A percentile compares a stretch with the other conserved stretches of the same genome.
Conservation (phyloP, 64 coral and sea anemone species). For the Cladopsammia gracilis region DNA sequence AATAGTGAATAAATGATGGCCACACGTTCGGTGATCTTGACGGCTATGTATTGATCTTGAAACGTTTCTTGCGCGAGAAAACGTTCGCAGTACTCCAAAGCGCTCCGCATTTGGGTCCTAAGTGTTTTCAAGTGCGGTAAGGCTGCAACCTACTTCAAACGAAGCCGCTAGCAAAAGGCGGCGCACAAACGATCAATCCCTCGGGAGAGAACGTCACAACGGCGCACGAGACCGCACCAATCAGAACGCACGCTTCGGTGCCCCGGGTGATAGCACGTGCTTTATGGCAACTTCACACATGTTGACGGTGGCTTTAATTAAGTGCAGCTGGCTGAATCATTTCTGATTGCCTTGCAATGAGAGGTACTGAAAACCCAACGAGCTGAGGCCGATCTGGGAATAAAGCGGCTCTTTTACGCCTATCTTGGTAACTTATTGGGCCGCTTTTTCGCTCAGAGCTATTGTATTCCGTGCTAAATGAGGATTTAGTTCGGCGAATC, state of each 20-base stretch:
- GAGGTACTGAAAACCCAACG: slow-evolving; percentile 46
- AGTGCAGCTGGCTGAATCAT: slow-evolving; percentile 85
- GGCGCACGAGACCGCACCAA: slow-evolving; percentile 88
- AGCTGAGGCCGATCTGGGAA: slow-evolving; percentile 34
- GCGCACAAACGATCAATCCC: slow-evolving; percentile 94
- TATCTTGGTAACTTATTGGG: slow-evolving; percentile 13
- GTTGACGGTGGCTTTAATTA: slow-evolving; percentile 98
- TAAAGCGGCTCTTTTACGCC: slow-evolving; percentile 45
- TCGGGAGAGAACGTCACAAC: slow-evolving; percentile 92
- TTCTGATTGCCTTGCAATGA: slow-evolving; percentile 55
- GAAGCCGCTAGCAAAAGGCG: slow-evolving; percentile 96
- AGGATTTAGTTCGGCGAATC: slow-evolving; percentile 74
- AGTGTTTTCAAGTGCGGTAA: slow-evolving; percentile 97
- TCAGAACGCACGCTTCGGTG: slow-evolving; percentile 61
- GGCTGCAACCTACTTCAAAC: slow-evolving; percentile 91
- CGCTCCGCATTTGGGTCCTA: slow-evolving; percentile 87
- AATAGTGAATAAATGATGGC: slow-evolving; percentile 2
- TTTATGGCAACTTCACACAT: slow-evolving; percentile 96
- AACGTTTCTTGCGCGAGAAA: slow-evolving; percentile 78
- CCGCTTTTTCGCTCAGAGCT: slow-evolving; percentile 9
- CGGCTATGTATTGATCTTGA: slow-evolving; percentile 46
- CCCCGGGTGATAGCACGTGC: slow-evolving; percentile 94
- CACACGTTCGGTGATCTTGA: slow-evolving; percentile 30
- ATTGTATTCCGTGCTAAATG: slow-evolving; percentile 60
- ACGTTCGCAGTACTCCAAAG: slow-evolving; percentile 65